Conservation (phyloP, 92 coral and sea anemone genomes). For the Zoanthus sansibaricus region DNA sequence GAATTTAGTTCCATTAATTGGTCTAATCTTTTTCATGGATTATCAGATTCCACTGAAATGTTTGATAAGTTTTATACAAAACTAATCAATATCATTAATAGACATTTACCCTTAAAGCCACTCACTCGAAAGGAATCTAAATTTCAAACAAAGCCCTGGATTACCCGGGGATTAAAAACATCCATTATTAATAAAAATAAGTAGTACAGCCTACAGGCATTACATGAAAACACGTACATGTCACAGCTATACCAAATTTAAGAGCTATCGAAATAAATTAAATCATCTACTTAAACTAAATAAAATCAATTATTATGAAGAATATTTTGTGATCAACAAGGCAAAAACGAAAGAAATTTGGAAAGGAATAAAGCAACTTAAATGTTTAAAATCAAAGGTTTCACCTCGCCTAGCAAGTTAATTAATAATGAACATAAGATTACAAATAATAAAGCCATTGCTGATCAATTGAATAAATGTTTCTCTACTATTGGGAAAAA, state of each 20-base stretch:
- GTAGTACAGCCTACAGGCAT: constrained; percentile 24
- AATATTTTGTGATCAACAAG: too few relatives aligned
- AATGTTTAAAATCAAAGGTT: constrained; percentile 23
- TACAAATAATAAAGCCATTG: constrained; percentile 9
- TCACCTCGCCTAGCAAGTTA: constrained; percentile 32
- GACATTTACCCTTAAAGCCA: constrained; percentile 48
- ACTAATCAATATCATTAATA: constrained; percentile 16
- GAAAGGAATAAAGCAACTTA: too few relatives aligned
- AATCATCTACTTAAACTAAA: constrained; percentile 7
- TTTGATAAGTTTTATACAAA: constrained; percentile 38
- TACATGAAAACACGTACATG: constrained; percentile 35
- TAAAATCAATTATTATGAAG: too few relatives aligned
- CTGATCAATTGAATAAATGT: constrained; percentile 45
- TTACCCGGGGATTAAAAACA: constrained; percentile 46
- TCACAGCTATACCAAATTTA: not conserved
- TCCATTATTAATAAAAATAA: constrained; percentile 56
- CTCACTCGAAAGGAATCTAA: constrained; percentile 39
- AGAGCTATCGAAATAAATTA: too few relatives aligned
- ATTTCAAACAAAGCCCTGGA: not conserved
- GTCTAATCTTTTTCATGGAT: not conserved
- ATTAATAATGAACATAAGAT: constrained; percentile 5
- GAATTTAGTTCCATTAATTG: constrained; percentile 13
- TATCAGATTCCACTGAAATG: constrained; percentile 19
- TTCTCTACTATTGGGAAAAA: constrained; percentile 44
- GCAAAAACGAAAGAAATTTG: constrained; percentile 20